Evolutionary conservation across 2,888 invertebrate species (phyloP).

Genomic region (Leptopilina myrica): DNA sequence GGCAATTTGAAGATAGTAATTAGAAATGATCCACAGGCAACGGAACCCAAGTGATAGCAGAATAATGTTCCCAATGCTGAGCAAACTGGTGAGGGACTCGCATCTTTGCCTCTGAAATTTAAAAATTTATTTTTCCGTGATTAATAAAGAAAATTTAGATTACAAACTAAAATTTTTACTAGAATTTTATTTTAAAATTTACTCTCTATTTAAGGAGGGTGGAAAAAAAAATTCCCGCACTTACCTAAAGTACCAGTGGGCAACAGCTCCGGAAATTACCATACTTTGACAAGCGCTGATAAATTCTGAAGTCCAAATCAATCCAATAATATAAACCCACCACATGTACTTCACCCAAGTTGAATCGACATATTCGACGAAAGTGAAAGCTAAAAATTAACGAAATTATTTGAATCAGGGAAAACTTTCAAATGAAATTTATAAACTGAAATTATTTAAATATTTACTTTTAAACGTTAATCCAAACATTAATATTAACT

Average conservation of each 20-base stretch:
- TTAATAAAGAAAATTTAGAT: too few relatives aligned
- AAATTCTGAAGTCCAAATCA: constrained; percentile 96
- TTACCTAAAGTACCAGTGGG: constrained; percentile 95
- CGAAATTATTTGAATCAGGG: background rate
- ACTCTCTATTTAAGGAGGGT: background rate
- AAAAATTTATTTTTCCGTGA: constrained; percentile 42
- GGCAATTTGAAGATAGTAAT: constrained; percentile 96
- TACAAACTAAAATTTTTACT: too few relatives aligned
- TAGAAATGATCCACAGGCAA: constrained; percentile 95
- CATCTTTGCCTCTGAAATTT: constrained; percentile 80
- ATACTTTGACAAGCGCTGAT: constrained; percentile 96
- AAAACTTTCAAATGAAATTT: background rate
- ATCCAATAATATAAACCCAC: constrained; percentile 90
- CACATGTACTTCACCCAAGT: constrained; percentile 94
- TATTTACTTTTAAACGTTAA: too few relatives aligned
- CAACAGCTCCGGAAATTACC: constrained; percentile 94
- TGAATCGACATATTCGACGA: constrained; percentile 86
- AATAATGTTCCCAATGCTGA: constrained; percentile 86
- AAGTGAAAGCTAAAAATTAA: constrained; percentile 78
- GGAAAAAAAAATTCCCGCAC: constrained; percentile 15
- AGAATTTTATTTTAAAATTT: background rate
- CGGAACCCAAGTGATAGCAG: constrained; percentile 95
- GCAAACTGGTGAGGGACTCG: constrained; percentile 82
- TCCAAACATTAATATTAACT: too few relatives aligned
- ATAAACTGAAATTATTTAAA: too few relatives aligned